Conservation (phyloP, 2,113 vertebrate genomes). For the Apteryx mantelli region DNA sequence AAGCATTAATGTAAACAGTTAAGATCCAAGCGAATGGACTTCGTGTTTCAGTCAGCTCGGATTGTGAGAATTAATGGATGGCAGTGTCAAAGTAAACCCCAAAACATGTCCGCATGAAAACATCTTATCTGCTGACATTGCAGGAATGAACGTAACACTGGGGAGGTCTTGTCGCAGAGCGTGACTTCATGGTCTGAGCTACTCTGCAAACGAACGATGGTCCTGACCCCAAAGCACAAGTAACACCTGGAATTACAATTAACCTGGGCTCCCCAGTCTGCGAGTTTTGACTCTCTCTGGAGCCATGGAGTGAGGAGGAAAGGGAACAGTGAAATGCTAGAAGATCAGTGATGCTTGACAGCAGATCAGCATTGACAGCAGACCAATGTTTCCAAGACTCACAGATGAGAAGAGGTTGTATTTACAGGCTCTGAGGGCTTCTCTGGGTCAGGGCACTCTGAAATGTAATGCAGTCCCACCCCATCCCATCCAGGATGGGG, state of each 20-base stretch:
- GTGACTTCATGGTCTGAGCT: neutral
- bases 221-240: neutral
- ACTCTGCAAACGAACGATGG: rapidly evolving
- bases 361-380: conserved; percentile 1
- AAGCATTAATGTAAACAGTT: neutral
- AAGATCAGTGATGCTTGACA: neutral
- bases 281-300: neutral
- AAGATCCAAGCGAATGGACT: neutral
- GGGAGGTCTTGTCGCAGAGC: neutral
- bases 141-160: neutral
- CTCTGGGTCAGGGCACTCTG: neutral
- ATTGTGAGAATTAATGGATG: neutral
- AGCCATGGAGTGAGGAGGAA: neutral
- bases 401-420: neutral
- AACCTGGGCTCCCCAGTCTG: neutral
- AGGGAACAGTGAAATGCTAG: neutral
- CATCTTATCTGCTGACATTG: neutral
- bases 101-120: neutral
- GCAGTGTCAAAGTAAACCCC: neutral
- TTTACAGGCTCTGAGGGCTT: neutral
- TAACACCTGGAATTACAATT: neutral
- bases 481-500: neutral
- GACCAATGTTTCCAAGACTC: neutral
- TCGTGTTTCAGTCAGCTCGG: neutral
- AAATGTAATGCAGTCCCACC: neutral